Conservation (phyloP, 2,113 vertebrate genomes). For the Poecile atricapillus region DNA sequence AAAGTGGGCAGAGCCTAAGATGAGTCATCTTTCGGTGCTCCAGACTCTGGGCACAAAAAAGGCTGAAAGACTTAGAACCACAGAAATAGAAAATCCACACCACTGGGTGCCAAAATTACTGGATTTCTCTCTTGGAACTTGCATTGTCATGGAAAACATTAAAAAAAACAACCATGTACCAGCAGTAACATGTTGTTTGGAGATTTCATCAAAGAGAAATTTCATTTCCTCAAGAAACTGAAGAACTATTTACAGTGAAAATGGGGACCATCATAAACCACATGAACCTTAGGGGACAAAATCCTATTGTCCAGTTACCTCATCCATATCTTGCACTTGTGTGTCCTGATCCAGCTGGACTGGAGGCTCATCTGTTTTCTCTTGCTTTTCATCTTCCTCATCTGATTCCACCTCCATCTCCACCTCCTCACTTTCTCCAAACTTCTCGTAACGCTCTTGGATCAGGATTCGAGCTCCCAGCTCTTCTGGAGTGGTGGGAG, state of each 20-base stretch:
- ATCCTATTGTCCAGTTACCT: conserved; percentile 71
- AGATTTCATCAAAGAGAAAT: neutral
- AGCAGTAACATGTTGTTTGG: neutral
- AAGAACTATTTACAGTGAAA: neutral
- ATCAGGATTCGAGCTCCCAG: conserved; percentile 95
- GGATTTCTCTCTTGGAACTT: neutral
- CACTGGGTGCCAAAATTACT: neutral
- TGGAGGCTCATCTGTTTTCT: conserved; percentile 76
- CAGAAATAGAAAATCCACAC: neutral
- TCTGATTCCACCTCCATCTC: conserved; percentile 99
- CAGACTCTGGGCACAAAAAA: neutral
- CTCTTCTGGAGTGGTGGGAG: conserved; percentile 95
- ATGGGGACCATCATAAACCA: neutral
- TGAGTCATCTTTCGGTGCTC: neutral
- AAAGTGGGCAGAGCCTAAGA: neutral
- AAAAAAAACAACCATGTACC: neutral
- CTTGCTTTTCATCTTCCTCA: conserved; percentile 87
- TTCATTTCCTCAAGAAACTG: neutral
- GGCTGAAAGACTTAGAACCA: neutral
- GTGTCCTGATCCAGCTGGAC: conserved; percentile 94
- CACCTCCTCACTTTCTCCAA: conserved; percentile 97
- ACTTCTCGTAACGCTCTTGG: conserved; percentile 98
- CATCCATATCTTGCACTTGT: conserved; percentile 98
- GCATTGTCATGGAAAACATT: neutral
- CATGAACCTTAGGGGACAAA: neutral